These are phyloP conservation scores for Mastacembelus armatus DNA, from an alignment of 2,797 vertebrate species.

Conservation along the genomic window DNA sequence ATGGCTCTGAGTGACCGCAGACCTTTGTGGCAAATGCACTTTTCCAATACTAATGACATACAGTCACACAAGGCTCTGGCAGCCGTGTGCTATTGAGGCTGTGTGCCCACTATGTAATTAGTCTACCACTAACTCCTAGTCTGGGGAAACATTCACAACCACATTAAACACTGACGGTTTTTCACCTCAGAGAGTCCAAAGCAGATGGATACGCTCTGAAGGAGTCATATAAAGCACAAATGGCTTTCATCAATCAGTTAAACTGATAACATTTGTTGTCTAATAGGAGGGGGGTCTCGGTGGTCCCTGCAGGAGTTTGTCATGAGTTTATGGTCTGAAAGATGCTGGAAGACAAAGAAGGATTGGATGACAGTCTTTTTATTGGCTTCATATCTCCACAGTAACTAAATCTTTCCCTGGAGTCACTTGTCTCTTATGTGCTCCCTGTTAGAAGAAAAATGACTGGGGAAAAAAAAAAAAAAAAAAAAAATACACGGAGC, in stretches of 20 bases:
- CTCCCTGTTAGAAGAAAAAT: slow-evolving; percentile 27
- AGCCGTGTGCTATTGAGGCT: slow-evolving; percentile 70
- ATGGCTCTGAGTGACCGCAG: slow-evolving; percentile 80
- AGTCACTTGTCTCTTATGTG: slow-evolving; percentile 11
- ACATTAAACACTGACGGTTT: slow-evolving; percentile 82
- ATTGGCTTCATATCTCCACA: slow-evolving; percentile 43
- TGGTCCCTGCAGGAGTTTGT: slow-evolving; percentile 40
- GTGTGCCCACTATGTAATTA: slow-evolving; percentile 82
- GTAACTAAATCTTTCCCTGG: slow-evolving; percentile 28
- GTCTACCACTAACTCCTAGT: slow-evolving; percentile 82
- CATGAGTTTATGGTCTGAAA: slow-evolving; percentile 24
- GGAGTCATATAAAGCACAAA: slow-evolving; percentile 67
- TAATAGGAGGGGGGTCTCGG: slow-evolving; percentile 32
- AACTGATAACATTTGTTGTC: slow-evolving; percentile 71
- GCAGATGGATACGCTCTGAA: slow-evolving; percentile 75
- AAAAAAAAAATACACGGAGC: slow-evolving; percentile 4
- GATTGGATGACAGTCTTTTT: slow-evolving; percentile 41
- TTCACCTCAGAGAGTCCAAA: slow-evolving; percentile 74
- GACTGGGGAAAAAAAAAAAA: background rate
- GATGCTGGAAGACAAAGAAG: background rate
- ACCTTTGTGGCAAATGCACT: slow-evolving; percentile 80
- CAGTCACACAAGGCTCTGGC: slow-evolving; percentile 81
- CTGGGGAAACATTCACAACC: slow-evolving; percentile 83
- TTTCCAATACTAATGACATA: slow-evolving; percentile 86
- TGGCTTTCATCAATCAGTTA: slow-evolving; percentile 66